phyloP scores from a whole-genome alignment of 92 coral and sea anemone species.

The Epizoanthus rinbou region DNA sequence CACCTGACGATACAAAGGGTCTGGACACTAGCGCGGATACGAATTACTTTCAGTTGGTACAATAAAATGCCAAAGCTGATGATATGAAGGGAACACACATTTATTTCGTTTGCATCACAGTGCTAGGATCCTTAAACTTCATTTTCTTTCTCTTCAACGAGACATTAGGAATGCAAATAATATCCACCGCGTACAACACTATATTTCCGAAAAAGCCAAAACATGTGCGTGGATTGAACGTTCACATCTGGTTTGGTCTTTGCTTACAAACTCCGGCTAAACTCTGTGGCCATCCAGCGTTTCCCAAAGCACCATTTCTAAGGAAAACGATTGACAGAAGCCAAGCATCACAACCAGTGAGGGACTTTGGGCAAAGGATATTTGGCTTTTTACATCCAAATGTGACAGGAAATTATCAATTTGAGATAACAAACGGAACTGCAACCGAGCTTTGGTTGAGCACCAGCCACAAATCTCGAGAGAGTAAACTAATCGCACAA shows the following conservation, averaged over 20 bases:
- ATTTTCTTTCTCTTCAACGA: conserved; percentile 13
- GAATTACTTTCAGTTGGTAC: too few relatives aligned
- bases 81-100: conserved; percentile 32
- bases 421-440: conserved; percentile 5
- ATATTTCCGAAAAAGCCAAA: conserved; percentile 5
- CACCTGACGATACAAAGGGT: too few relatives aligned
- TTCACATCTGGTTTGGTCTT: conserved; percentile 25
- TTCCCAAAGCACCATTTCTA: conserved; percentile 26
- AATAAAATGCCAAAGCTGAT: not conserved
- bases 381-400: conserved; percentile 38
- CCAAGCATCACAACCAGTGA: conserved; percentile 6
- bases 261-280: not conserved
- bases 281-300: conserved; percentile 26
- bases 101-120: conserved; percentile 29
- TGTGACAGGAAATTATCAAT: conserved; percentile 21
- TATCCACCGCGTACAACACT: not conserved
- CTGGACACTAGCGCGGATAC: too few relatives aligned
- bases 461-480: conserved; percentile 15
- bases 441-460: conserved; percentile 37
- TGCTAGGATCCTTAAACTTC: conserved; percentile 23
- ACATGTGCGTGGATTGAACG: conserved; percentile 30
- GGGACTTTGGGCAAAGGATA: conserved; percentile 23
- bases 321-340: conserved; percentile 28
- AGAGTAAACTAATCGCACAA: conserved; percentile 31
- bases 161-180: conserved; percentile 4